Evolutionary conservation across 2,113 vertebrate species (phyloP), one percentile per base, ranked within the genome.

Genomic region (Monarcha castaneiventris): DNA sequence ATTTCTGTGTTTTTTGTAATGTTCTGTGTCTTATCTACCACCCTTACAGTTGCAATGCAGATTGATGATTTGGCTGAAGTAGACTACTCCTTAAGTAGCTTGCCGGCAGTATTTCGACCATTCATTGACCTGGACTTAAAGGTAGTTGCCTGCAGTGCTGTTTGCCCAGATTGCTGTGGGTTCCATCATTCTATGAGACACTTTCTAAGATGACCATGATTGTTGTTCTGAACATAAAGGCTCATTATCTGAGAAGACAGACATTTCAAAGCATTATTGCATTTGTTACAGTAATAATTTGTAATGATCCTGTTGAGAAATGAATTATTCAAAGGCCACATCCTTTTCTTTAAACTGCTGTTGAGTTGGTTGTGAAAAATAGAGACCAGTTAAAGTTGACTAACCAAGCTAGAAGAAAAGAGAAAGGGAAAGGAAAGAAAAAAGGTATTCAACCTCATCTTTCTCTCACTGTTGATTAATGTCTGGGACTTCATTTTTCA

Each of bases 121-220:
- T 96, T 95, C 78, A 93, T 98, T 61, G 95, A 98, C 84, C 94
- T 98, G 87, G 92, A 98, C 72, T 96, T 98, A 78, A 98, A 98
- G 98, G 98, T 98, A 98, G 66, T 14, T 74, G 11, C 17, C 54
- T 87, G 19, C 35, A 64, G 27, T 52, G 58, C 62, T 77, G 7
- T 56, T 68, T 92, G 29, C 43, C 73, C 58, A 17, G 22, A 56
- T 62, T 71, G 11, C 30, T 49, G 20, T 63, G 59, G 6, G 1
- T n/a, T 87, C 62, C 55, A 41, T 54, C 59, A 20, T 51, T 46
- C 20, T 69, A 15, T 73, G 59, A 59, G 73, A 32, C 11, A 32
- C 46, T 76, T 74, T 39, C 37, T 72, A 68, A 61, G 30, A 44
- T 27, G 5, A 71, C 35, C 3, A 3, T 29, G n/a, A 23, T 44